Evolutionary conservation across 2,797 vertebrate genomes (phyloP).

Genomic region (Lepidocolaptes lacrymiger): DNA sequence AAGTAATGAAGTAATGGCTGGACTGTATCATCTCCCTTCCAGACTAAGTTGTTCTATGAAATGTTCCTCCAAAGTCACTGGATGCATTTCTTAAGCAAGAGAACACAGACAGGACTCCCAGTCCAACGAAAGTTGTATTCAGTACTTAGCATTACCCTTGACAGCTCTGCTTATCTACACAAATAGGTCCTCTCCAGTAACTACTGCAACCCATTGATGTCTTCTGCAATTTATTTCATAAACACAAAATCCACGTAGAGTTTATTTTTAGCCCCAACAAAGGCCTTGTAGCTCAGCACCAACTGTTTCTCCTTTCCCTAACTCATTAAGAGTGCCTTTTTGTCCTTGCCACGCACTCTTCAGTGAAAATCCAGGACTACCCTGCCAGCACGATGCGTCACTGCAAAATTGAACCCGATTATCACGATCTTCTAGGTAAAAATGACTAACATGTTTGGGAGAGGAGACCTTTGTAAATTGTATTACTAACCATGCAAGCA

Average conservation of each 20-base stretch:
- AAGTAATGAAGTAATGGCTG: not conserved
- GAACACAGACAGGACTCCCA: not conserved
- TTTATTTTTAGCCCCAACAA: not conserved
- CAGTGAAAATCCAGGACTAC: not conserved
- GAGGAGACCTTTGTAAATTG: not conserved
- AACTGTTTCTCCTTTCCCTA: not conserved
- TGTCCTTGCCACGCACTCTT: not conserved
- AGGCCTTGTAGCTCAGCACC: not conserved
- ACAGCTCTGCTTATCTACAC: not conserved
- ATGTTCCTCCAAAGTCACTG: not conserved
- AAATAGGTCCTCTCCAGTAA: not conserved
- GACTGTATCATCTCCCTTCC: not conserved
- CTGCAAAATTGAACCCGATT: not conserved
- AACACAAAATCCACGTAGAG: fast-evolving
- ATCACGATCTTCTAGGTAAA: not conserved
- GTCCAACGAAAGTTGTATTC: not conserved
- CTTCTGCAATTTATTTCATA: not conserved
- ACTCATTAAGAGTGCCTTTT: not conserved
- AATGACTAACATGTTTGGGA: not conserved
- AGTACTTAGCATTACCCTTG: not conserved
- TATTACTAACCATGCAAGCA: not conserved
- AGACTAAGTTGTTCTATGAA: not conserved
- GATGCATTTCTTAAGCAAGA: not conserved
- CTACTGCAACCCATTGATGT: not conserved
- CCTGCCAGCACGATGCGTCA: not conserved